Base-by-base conservation (phyloP, 2,113 vertebrate genomes). In the Sebastes schlegelii region DNA sequence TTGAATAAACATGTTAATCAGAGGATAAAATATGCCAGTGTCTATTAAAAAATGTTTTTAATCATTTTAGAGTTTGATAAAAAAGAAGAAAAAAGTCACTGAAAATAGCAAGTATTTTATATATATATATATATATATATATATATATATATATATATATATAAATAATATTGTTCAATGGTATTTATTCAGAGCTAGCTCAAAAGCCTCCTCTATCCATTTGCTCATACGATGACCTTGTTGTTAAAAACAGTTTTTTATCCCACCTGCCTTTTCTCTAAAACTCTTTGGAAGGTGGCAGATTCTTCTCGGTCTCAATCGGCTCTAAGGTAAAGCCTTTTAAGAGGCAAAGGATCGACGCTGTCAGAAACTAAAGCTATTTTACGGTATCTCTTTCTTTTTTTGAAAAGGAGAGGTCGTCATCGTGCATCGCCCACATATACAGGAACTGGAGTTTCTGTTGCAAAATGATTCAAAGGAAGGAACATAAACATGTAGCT, bases 391-490 rank as follows among this genome's bases (percentile, higher is more conserved):
- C 8, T 34, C 11, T 68, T 60, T 66, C 9, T 60, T 62, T 65
- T 26, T 23, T 42, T 6, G 55, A 80, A 72, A 58, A 51, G 34
- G 48, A 78, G 48, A 78, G 48, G 69, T 66, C 57, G 77, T 45
- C 64, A 34, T 17, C 13, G 71, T 51, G 65, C 26, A 43, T 68
- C 43, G 21, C 21, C 55, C 54, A 55, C 61, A 11, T 8, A 42
- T 10, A 16, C 63, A 1, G 48, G 34, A 52, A 58, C 9, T 51
- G 63, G 0, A 21, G 4, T 49, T 49, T 49, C 21, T 23, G 13
- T 8, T 23, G 43, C 19, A 45, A n/a, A 45, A 46, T 51, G 10
- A 58, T 55, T 64, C 34, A n/a, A 79, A 74, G 51, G 14, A 1
- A 54, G 62, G 48, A 68, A 40, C 8, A 46, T 10, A 43, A 55